A percentile compares a stretch with the other conserved stretches of the same genome.
phyloP scores from a whole-genome alignment of 2,888 invertebrate species.

The Himalopsyche japonica region DNA sequence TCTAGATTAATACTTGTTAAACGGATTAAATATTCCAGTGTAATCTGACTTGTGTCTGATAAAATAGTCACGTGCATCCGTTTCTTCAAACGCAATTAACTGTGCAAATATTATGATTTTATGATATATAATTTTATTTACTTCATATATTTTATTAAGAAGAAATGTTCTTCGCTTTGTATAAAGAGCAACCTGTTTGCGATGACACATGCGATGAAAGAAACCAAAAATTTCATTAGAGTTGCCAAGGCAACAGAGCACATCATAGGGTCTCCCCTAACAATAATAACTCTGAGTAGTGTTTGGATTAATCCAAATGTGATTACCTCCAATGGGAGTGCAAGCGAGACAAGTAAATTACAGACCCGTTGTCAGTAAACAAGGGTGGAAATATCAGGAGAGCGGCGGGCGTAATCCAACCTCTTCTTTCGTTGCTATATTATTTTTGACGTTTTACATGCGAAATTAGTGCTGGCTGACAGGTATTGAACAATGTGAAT shows the following conservation, averaged over 20 bases:
- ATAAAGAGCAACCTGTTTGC: no score
- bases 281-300: slow-evolving; percentile 9
- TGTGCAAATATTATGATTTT: no score
- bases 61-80: no score
- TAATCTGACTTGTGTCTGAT: no score
- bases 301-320: slow-evolving; percentile 39
- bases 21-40: no score
- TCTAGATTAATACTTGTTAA: no score
- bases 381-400: slow-evolving; percentile 6
- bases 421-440: neutral
- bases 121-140: no score
- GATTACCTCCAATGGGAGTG: slow-evolving; percentile 31
- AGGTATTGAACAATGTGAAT: neutral
- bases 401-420: neutral
- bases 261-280: slow-evolving; percentile 4
- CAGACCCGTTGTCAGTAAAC: slow-evolving; percentile 6
- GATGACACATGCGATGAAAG: neutral
- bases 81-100: no score
- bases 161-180: no score
- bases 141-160: no score
- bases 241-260: slow-evolving; percentile 13
- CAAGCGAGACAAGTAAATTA: slow-evolving; percentile 8
- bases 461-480: neutral
- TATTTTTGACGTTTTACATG: neutral
- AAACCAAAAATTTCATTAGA: neutral